Evolutionary conservation across 1,140 invertebrate species (phyloP), one percentile per base, ranked within the genome.

Genomic region (Papilio helenus): DNA sequence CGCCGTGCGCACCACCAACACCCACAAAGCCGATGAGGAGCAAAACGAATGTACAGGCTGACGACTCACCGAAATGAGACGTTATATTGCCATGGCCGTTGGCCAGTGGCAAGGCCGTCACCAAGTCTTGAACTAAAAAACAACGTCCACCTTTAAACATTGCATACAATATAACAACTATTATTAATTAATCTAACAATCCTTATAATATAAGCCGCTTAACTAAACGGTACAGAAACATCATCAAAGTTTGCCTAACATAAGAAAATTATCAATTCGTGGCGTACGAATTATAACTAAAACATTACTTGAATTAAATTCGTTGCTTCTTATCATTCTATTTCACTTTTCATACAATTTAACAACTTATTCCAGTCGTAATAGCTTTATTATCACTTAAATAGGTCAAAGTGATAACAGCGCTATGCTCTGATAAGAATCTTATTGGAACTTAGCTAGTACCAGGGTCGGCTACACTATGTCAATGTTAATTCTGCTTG

Each of bases 51-150:
- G 86, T 88, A 87, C 86, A 88, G 83, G 89, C 87, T 89, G 89
- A 93, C 93, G 92, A 95, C 94, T 95, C 94, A 95, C 94, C 93
- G 85, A 94, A 94, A 93, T 94, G 92, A 91, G 93, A 93, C 92
- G 92, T 91, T 86, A 92, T 90, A 93, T 94, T 94, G 89, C 92
- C 92, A 90, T 95, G 93, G 89, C 94, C 94, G 90, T 95, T 95
- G 87, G 93, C 94, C 92, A 94, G 89, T 84, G 93, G 93, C 93
- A 95, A 95, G 86, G 94, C 94, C 86, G 94, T 95, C 94, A 95
- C 94, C 94, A 95, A 92, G 89, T 95, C 94, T 94, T 95, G 92
- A 94, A 94, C 94, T 94, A 95, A 93, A 94, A 94, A 94, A 94
- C 88, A 93, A 94, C 90, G 87, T 94, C 90, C 93, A 84, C 87